Evolutionary conservation across 2,888 invertebrate species (phyloP), one percentile per base, ranked within the genome.

Genomic region (Eugnorisma glareosa): DNA sequence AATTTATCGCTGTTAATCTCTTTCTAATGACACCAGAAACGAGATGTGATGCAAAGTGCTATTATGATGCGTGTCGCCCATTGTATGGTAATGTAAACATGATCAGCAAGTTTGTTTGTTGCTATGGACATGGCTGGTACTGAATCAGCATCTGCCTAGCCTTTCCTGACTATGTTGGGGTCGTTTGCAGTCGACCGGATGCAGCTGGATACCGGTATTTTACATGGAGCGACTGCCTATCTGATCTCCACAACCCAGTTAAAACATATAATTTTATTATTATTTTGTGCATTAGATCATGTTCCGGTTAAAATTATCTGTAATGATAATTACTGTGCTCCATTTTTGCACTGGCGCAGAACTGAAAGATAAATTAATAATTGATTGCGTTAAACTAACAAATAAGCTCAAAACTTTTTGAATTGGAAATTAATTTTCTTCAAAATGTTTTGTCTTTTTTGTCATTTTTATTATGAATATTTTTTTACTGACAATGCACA

Each of bases 21-120:
- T 81, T 77, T 83, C 11, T 85, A 83, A 85, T 85, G 83, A 81
- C 43, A 85, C 83, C 81, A 81, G 83, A 83, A 81, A 73, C 63
- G 43, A 74, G 73, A 66, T 74, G 61, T 84, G 66, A 77, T 81
- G 80, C 31, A 80, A 77, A 74, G 37, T 31, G 43, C 11, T 61
- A 59, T 64, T n/a, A 64, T 10, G 18, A 66, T 37, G 68, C 54
- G 24, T 67, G 66, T 59, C 72, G 45, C 21, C 35, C 45, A 54
- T 77, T 75, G 63, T 81, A 70, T 70, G 57, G 28, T 63, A 79
- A 79, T 75, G n/a, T 79, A 69, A 70, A 79, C 69, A 79, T 72
- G 31, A 11, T 59, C 28, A 31, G 24, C 15, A n/a, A 45, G n/a
- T 28, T n/a, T 15, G 6, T 0, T 48, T 7, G 57, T 71, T 67